Conservation (phyloP, 2,888 invertebrate genomes). For the Nemapogon koenigi region DNA sequence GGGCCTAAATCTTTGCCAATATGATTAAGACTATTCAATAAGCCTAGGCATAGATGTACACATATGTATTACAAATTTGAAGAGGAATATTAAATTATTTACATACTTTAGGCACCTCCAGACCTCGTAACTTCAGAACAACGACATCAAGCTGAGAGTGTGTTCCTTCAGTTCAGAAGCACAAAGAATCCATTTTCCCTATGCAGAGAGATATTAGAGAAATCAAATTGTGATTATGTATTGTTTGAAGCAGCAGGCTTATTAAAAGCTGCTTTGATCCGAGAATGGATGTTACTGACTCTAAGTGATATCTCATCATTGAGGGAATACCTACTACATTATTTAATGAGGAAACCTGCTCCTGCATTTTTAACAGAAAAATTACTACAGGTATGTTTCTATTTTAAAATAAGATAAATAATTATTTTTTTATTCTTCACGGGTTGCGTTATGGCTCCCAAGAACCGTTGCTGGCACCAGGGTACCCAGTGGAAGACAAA, state of each 20-base stretch:
- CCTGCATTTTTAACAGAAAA: conserved; percentile 80
- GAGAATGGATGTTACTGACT: conserved; percentile 82
- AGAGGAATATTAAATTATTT: no score
- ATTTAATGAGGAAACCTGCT: conserved; percentile 72
- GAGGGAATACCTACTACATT: conserved; percentile 80
- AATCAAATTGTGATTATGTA: conserved; percentile 77
- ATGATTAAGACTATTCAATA: no score
- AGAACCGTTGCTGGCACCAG: no score
- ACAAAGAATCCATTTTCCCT: conserved; percentile 81
- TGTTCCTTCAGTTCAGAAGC: conserved; percentile 83
- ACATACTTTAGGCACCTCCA: conserved; percentile 89
- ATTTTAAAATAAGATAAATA: not conserved
- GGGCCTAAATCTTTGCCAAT: no score
- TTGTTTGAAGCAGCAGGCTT: conserved; percentile 87
- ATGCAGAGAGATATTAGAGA: conserved; percentile 81
- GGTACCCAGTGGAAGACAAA: no score
- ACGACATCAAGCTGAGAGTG: conserved; percentile 79
- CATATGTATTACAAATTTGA: no score
- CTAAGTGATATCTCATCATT: conserved; percentile 73
- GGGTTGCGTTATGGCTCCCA: no score
- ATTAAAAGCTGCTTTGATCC: conserved; percentile 79
- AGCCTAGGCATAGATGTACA: no score
- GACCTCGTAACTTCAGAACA: conserved; percentile 78
- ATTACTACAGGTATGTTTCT: conserved; percentile 65
- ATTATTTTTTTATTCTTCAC: no score